Base-by-base conservation (phyloP, 2,113 vertebrate species). In the Rhodinocichla rosea region DNA sequence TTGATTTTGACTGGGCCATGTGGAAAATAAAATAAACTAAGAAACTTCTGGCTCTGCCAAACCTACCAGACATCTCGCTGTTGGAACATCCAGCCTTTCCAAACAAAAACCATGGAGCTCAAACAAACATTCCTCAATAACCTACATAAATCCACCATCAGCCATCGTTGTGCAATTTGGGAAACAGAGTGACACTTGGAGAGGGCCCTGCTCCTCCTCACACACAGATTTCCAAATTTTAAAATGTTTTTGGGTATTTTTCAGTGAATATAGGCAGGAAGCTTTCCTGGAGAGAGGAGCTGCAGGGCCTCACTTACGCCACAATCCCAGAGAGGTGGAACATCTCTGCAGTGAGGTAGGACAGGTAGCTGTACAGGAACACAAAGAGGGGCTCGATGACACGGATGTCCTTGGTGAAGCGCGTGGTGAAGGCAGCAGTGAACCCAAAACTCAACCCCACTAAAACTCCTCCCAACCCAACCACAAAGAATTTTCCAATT, bases 351-450 rank as follows among this genome's bases (percentile, higher is more conserved):
- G 98, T 98, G 93, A 99, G 97, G 95, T 98, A 98, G 50, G 98
- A 98, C 27, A 99, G 92, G 62, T 98, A 99, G 87, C 98, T 98
- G 92, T 98, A 99, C n/a, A 98, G 98, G 97, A 99, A 99, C 84
- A 99, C 98, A 8, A 98, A 99, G 32, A 98, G 98, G 1, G 98
- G 98, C 39, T 98, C 98, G 0, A 98, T 98, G 94, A 99, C 98
- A 0, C 97, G 97, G 80, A 98, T 98, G 63, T 97, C 98, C 88
- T 98, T 98, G 71, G 98, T 98, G 94, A 98, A 98, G 4, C 97
- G 76, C 0, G 98, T 98, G 53, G 98, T 99, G 71, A 99, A 98
- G 75, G 98, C 98, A 0, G 98, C 97, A 1, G 98, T 76, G 92
- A 98, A 92, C 47, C 98, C 98, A 22, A 98, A 98, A 42, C 97